These are phyloP conservation scores for Idris sp. DNA, from an alignment of 1,140 invertebrate genomes.

Conservation along the genomic window DNA sequence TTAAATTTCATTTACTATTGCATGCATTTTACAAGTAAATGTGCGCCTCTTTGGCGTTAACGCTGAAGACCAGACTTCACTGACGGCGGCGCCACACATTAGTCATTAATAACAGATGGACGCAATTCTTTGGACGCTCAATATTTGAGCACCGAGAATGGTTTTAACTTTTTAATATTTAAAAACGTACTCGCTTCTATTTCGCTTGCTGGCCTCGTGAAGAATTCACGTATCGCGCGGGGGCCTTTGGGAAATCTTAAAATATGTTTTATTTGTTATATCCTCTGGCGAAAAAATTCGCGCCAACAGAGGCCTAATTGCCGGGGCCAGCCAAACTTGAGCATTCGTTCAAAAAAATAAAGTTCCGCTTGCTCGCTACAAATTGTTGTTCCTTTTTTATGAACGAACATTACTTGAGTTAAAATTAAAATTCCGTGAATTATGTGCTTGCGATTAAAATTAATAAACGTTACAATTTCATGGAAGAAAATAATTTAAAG, in stretches of 20 bases:
- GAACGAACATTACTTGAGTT: too few species aligned
- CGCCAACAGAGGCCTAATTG: slow-evolving; percentile 50
- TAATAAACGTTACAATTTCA: too few species aligned
- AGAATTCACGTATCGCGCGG: slow-evolving; percentile 64
- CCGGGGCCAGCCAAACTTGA: too few species aligned
- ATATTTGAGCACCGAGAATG: slow-evolving; percentile 72
- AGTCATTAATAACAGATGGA: slow-evolving; percentile 68
- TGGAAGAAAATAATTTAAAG: too few species aligned
- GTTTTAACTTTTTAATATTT: slow-evolving; percentile 76
- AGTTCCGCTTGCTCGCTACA: too few species aligned
- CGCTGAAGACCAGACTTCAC: slow-evolving; percentile 59
- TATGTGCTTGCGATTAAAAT: too few species aligned
- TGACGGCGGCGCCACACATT: slow-evolving; percentile 49
- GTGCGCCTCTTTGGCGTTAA: slow-evolving; percentile 60
- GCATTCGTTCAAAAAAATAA: too few species aligned
- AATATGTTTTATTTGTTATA: slow-evolving; percentile 75
- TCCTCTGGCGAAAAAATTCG: slow-evolving; percentile 69
- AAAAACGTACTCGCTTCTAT: slow-evolving; percentile 69
- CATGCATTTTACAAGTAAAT: slow-evolving; percentile 63
- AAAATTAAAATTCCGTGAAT: too few species aligned
- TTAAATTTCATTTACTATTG: slow-evolving; percentile 63
- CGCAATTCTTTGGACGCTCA: slow-evolving; percentile 70
- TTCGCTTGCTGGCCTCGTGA: slow-evolving; percentile 60
- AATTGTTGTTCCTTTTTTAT: too few species aligned
- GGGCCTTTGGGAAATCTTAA: slow-evolving; percentile 72